A percentile compares a stretch with the other conserved stretches of the same genome.
phyloP scores from a whole-genome alignment of 37 sponge, comb jelly and placozoan species.

The Spongilla lacustris region DNA sequence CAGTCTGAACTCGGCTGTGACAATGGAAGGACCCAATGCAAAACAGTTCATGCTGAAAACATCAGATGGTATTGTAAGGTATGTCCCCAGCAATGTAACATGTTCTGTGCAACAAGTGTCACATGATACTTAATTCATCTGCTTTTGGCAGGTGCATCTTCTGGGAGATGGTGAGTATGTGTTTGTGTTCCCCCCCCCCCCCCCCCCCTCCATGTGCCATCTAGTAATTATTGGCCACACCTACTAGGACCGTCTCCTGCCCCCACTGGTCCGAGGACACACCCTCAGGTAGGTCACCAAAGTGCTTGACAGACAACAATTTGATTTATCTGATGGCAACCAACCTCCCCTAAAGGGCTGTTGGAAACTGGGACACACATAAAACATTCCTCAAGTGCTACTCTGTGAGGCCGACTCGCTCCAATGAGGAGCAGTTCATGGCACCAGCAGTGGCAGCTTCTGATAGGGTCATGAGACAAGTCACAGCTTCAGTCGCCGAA shows the following conservation, averaged over 20 bases:
- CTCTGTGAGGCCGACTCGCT: constrained; percentile 37
- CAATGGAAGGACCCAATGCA: background rate
- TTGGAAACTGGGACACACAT: constrained; percentile 55
- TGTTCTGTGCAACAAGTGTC: background rate
- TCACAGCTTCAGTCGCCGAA: constrained; percentile 18
- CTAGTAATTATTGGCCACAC: background rate
- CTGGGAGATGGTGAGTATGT: constrained; percentile 72
- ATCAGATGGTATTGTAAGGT: constrained; percentile 58
- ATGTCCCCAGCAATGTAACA: background rate
- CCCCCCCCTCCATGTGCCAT: no score
- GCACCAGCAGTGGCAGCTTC: constrained; percentile 10
- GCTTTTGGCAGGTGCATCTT: constrained; percentile 34
- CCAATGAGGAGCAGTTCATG: constrained; percentile 23
- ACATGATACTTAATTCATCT: background rate
- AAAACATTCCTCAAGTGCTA: constrained; percentile 45
- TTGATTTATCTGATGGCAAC: background rate
- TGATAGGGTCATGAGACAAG: constrained; percentile 53
- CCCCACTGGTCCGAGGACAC: constrained; percentile 34
- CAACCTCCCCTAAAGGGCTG: constrained; percentile 31
- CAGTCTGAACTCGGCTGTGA: constrained; percentile 6
- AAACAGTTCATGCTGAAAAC: constrained; percentile 56
- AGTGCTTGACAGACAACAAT: background rate
- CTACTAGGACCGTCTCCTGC: constrained; percentile 10
- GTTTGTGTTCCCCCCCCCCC: background rate
- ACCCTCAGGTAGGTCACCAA: constrained; percentile 16